Conservation (phyloP, 2,113 vertebrate genomes). For the Dinomys branickii region DNA sequence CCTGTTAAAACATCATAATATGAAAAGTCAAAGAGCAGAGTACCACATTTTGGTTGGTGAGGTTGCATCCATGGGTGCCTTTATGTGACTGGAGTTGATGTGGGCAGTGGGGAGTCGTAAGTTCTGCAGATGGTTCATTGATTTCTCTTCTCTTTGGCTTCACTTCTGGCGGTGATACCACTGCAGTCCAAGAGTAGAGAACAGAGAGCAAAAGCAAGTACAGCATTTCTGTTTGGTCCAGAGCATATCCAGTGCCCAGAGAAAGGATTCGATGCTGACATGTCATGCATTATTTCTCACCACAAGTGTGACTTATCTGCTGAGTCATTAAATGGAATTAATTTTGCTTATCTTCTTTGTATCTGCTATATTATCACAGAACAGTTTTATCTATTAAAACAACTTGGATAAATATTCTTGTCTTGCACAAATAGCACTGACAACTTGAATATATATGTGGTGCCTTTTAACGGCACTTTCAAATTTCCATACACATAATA, state of each 20-base stretch:
- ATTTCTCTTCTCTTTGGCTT: constrained; percentile 77
- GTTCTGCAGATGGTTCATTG: constrained; percentile 53
- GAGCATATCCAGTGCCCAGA: constrained; percentile 73
- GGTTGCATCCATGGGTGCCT: constrained; percentile 58
- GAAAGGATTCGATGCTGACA: constrained; percentile 77
- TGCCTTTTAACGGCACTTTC: neutral
- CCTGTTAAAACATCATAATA: neutral
- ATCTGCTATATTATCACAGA: constrained; percentile 14
- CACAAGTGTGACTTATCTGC: constrained; percentile 81
- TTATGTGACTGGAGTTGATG: constrained; percentile 50
- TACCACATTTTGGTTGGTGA: neutral
- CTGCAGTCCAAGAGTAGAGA: constrained; percentile 67
- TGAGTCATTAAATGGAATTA: constrained; percentile 77
- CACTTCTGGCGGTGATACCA: constrained; percentile 72
- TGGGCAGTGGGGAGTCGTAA: neutral
- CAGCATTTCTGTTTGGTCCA: constrained; percentile 71
- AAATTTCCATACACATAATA: neutral
- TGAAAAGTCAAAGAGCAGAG: neutral
- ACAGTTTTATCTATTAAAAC: constrained; percentile 39
- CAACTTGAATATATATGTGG: neutral
- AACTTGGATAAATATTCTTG: neutral
- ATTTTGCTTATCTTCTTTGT: constrained; percentile 77
- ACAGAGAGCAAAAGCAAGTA: constrained; percentile 35
- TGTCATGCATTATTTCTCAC: constrained; percentile 68
- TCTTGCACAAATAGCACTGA: neutral